phyloP scores from a whole-genome alignment of 2,113 vertebrate species.

The Holacanthus passer region DNA sequence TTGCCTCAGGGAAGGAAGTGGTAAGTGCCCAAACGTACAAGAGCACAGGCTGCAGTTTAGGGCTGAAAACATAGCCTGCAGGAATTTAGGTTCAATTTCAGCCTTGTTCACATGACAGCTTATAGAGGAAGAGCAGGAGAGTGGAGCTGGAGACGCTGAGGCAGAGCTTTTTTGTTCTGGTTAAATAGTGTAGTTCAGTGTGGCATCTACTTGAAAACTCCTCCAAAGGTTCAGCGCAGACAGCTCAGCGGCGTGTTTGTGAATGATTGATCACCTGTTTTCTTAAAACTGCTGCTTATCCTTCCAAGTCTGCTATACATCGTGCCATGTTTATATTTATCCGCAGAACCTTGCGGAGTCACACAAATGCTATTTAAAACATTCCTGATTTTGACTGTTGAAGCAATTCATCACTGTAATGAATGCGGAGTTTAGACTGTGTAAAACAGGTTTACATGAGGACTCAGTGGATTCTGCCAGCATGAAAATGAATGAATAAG shows the following conservation, averaged over 20 bases:
- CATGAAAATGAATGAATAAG: not conserved
- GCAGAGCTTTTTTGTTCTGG: constrained; percentile 12
- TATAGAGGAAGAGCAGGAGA: constrained; percentile 1
- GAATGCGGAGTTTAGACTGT: constrained; percentile 1
- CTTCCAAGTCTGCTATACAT: not conserved
- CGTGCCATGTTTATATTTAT: not conserved
- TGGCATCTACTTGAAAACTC: not conserved
- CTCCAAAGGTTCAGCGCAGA: not conserved
- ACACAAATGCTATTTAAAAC: not conserved
- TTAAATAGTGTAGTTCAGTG: not conserved
- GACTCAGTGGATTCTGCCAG: not conserved
- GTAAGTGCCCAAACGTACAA: constrained; percentile 32
- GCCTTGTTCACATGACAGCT: constrained; percentile 32
- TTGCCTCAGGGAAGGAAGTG: constrained; percentile 49
- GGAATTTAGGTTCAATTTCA: constrained; percentile 26
- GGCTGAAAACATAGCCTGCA: constrained; percentile 41
- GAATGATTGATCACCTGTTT: constrained; percentile 12
- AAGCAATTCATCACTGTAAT: not conserved
- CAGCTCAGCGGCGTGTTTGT: not conserved
- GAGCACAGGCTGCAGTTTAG: constrained; percentile 34
- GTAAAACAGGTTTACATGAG: no score
- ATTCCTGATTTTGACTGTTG: not conserved
- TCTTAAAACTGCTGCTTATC: not conserved
- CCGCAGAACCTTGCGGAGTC: not conserved
- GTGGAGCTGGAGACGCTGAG: not conserved